Percentiles rank a stretch among this genome's conserved stretches.
Conservation (phyloP, 2,113 vertebrate species). For the Mormoops blainvillei region DNA sequence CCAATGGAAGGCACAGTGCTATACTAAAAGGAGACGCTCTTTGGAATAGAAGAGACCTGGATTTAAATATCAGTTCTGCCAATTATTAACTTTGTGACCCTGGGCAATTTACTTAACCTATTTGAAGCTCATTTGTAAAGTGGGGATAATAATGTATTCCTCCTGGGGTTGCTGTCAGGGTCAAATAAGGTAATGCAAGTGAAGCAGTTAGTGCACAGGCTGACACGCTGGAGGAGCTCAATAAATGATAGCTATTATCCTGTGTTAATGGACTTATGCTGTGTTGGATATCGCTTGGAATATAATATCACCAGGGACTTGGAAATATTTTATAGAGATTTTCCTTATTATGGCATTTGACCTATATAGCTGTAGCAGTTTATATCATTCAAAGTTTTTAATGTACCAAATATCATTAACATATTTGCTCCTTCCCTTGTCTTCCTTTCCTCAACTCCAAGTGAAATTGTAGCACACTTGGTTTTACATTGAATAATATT, state of each 20-base stretch:
- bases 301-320: neutral
- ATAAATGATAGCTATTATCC: neutral
- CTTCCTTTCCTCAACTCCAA: neutral
- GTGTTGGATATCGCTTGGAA: neutral
- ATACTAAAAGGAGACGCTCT: neutral
- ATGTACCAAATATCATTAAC: neutral
- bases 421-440: neutral
- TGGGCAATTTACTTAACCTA: constrained; percentile 24
- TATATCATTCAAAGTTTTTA: neutral
- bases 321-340: neutral
- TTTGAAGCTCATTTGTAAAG: constrained; percentile 52
- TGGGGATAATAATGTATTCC: constrained; percentile 5
- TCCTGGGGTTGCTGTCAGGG: neutral
- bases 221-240: neutral
- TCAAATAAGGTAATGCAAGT: constrained; percentile 14
- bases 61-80: constrained; percentile 20
- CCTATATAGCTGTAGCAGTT: neutral
- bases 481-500: neutral
- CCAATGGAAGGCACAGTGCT: neutral
- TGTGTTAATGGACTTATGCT: neutral
- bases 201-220: neutral
- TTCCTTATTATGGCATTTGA: neutral
- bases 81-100: constrained; percentile 45
- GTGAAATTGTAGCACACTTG: neutral
- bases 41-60: neutral